Percentiles rank a stretch among this genome's conserved stretches.
These are phyloP conservation scores for Petrolisthes manimaculis DNA, from an alignment of 2,888 invertebrate genomes.

Conservation along the genomic window DNA sequence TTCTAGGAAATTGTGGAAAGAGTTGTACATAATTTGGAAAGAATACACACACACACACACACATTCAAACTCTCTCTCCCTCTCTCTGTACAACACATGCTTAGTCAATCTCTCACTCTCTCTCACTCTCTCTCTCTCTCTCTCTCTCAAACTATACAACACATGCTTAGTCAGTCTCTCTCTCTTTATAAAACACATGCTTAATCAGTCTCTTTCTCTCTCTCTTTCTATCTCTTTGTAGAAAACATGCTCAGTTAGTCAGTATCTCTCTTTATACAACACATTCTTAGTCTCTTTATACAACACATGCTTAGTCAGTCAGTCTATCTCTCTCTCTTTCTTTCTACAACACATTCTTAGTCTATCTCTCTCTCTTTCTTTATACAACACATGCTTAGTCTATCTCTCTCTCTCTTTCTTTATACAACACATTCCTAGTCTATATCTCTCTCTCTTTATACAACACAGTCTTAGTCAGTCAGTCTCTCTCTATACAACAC, in stretches of 20 bases:
- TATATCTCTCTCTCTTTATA: constrained; percentile 7
- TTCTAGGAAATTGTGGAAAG: no score
- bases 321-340: background rate
- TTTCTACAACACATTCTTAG: background rate
- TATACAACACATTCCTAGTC: no score
- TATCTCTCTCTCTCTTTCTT: constrained; percentile 17
- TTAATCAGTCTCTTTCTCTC: background rate
- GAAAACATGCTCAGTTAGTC: background rate
- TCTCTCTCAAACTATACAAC: background rate
- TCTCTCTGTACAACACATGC: no score
- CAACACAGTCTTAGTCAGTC: no score
- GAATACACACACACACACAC: no score
- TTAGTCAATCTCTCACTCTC: no score
- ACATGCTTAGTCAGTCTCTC: background rate
- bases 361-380: background rate
- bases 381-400: background rate
- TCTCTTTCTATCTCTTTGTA: background rate
- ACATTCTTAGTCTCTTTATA: background rate
- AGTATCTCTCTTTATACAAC: background rate
- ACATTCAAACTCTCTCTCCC: no score
- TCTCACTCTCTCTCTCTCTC: background rate
- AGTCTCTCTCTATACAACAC: no score
- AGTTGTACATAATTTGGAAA: no score
- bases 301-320: background rate
- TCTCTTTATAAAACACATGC: background rate